Conservation (phyloP, 2,113 vertebrate genomes). For the Nerophis lumbriciformis region DNA sequence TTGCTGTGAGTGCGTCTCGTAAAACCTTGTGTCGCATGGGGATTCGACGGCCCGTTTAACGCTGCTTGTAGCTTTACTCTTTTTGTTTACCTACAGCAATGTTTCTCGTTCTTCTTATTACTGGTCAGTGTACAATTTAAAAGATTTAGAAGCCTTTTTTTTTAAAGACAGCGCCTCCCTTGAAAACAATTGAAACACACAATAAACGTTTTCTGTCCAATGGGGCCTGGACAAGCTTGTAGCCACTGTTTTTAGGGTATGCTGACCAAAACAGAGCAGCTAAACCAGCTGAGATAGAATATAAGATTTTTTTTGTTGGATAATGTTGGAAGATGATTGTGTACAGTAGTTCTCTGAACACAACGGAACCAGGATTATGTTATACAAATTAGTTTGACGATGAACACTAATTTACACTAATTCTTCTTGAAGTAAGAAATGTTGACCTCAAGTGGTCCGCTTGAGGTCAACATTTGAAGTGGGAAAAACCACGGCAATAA, state of each 20-base stretch:
- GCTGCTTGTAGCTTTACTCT: too few species aligned
- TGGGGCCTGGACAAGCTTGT: too few species aligned
- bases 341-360: slow-evolving; percentile 13
- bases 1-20: too few species aligned
- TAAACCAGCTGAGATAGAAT: neutral
- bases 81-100: neutral
- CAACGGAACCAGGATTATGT: neutral
- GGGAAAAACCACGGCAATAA: slow-evolving; percentile 15
- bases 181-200: too few species aligned
- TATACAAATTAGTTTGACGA: too few species aligned
- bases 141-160: neutral
- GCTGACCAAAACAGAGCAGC: slow-evolving; percentile 20
- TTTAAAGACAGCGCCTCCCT: neutral
- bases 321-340: slow-evolving; percentile 26
- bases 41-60: too few species aligned
- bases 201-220: too few species aligned
- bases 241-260: too few species aligned
- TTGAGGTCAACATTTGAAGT: too few species aligned
- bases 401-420: slow-evolving; percentile 4
- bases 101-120: neutral
- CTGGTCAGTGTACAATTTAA: neutral
- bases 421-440: neutral
- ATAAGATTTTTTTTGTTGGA: slow-evolving; percentile 14
- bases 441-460: neutral
- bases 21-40: too few species aligned